Evolutionary conservation across 2,888 invertebrate species (phyloP).

Genomic region (Pandemis corylana): DNA sequence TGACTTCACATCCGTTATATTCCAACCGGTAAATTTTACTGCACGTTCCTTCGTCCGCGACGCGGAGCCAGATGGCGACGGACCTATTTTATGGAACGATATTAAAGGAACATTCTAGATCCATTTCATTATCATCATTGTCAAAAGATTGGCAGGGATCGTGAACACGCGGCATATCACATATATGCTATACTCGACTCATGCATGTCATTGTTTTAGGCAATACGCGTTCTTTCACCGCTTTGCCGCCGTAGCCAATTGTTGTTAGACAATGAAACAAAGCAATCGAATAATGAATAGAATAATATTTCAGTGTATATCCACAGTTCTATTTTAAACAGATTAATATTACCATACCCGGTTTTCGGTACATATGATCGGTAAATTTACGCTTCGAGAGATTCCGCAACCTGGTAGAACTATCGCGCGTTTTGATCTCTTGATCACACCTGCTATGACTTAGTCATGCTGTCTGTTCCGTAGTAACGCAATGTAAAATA

Average conservation of each 20-base stretch:
- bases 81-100: conserved; percentile 11
- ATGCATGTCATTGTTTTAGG: conserved; percentile 13
- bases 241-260: conserved; percentile 13
- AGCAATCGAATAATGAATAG: conserved; percentile 37
- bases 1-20: conserved; percentile 1
- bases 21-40: conserved; percentile 3
- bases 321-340: conserved; percentile 7
- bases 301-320: conserved; percentile 22
- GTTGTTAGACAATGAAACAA: conserved; percentile 33
- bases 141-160: conserved; percentile 1
- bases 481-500: conserved; percentile 14
- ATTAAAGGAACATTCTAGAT: conserved; percentile 17
- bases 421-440: conserved; percentile 6
- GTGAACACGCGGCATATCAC: neutral
- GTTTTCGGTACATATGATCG: neutral
- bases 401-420: neutral
- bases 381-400: neutral
- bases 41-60: conserved; percentile 9
- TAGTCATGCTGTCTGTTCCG: neutral
- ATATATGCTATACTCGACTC: neutral
- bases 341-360: neutral
- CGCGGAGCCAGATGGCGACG: conserved; percentile 16
- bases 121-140: neutral
- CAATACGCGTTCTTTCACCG: conserved; percentile 10
- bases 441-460: conserved; percentile 25